Percentiles rank a stretch among this genome's conserved stretches.
Evolutionary conservation across 23 tunicate species (phyloP).

Genomic region (Trididemnum nubilum): DNA sequence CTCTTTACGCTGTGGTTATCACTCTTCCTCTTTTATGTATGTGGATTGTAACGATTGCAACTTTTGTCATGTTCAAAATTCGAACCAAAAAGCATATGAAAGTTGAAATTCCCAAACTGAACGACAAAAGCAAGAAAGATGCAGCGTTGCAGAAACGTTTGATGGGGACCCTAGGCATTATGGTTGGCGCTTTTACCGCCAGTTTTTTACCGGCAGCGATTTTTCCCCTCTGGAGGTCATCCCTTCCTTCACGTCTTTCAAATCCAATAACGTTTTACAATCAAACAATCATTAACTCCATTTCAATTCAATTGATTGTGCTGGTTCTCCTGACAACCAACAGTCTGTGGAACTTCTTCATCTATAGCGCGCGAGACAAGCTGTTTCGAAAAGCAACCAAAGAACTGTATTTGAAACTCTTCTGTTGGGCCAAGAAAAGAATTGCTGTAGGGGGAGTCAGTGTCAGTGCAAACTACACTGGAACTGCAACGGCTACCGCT

Average conservation of each 20-base stretch:
- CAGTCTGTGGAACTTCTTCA: conserved; percentile 59
- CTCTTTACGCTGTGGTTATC: conserved; percentile 27
- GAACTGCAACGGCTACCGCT: too few relatives aligned
- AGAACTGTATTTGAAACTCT: too few relatives aligned
- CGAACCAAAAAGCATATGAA: conserved; percentile 2
- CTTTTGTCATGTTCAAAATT: conserved; percentile 8
- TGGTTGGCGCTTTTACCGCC: conserved; percentile 66
- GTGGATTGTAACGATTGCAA: conserved; percentile 50
- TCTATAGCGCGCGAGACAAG: conserved; percentile 40
- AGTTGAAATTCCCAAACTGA: too few relatives aligned
- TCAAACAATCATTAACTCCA: neutral
- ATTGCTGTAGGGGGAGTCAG: too few relatives aligned
- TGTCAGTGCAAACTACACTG: too few relatives aligned
- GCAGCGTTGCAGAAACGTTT: conserved; percentile 28
- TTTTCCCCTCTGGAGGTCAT: neutral
- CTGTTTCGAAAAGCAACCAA: conserved; percentile 34
- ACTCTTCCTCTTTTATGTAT: conserved; percentile 46
- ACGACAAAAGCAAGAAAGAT: neutral
- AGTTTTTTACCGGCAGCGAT: conserved; percentile 37
- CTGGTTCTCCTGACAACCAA: conserved; percentile 29
- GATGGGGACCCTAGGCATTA: conserved; percentile 55
- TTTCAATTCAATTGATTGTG: conserved; percentile 24
- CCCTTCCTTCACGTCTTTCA: neutral
- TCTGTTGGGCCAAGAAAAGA: too few relatives aligned
- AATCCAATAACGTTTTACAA: too few relatives aligned